phyloP scores from a whole-genome alignment of 2,113 vertebrate species.

The Ramphastos sulfuratus region DNA sequence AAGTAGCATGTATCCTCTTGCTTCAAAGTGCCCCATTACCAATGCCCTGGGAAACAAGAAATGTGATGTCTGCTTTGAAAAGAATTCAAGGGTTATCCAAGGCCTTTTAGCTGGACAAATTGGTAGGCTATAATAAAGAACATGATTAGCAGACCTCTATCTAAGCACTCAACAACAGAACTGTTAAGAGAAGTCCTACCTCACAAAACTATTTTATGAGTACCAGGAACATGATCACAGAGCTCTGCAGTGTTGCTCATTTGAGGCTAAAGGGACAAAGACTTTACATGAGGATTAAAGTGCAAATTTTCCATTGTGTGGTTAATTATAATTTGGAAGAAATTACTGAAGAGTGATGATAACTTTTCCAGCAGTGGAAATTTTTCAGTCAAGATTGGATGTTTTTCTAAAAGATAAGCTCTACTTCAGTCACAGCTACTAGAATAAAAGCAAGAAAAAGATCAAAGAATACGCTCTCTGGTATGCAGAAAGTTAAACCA shows the following conservation, averaged over 20 bases:
- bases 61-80: neutral
- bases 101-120: neutral
- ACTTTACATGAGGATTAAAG: neutral
- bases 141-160: neutral
- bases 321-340: constrained; percentile 12
- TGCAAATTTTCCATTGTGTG: neutral
- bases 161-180: neutral
- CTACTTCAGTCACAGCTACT: neutral
- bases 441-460: neutral
- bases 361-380: neutral
- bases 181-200: neutral
- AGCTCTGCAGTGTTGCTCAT: neutral
- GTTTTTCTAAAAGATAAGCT: constrained; percentile 9
- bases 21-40: neutral
- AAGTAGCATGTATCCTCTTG: neutral
- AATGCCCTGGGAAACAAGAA: neutral
- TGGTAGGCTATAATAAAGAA: neutral
- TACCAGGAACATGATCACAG: neutral
- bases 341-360: neutral
- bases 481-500: neutral
- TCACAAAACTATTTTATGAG: neutral
- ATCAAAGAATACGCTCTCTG: neutral
- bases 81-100: neutral
- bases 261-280: neutral
- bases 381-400: neutral